Evolutionary conservation across 1,140 invertebrate species (phyloP).

Genomic region (Heliothis virescens): DNA sequence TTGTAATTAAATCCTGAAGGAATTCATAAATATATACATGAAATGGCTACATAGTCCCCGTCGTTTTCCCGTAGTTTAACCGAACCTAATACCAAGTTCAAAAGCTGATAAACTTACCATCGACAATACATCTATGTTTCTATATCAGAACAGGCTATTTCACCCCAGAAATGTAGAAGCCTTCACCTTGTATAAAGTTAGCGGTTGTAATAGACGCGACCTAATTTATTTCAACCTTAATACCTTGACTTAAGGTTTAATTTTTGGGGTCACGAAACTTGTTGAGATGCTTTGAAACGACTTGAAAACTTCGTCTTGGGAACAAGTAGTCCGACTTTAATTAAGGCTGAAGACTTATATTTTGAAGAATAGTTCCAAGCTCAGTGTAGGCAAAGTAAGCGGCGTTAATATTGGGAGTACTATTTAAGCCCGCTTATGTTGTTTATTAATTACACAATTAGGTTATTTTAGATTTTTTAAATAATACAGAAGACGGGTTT

Average conservation of each 20-base stretch:
- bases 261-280: slow-evolving; percentile 23
- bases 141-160: too few relatives aligned
- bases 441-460: not conserved
- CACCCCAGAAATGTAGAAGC: too few relatives aligned
- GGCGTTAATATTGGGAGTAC: not conserved
- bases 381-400: not conserved
- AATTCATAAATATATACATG: too few relatives aligned
- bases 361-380: not conserved
- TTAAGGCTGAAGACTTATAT: not conserved
- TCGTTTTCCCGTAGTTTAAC: too few relatives aligned
- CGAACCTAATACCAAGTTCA: too few relatives aligned
- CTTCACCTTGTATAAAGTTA: too few relatives aligned
- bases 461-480: not conserved
- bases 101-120: too few relatives aligned
- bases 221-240: slow-evolving; percentile 14
- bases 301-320: slow-evolving; percentile 11
- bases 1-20: too few relatives aligned
- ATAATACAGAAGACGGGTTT: too few relatives aligned
- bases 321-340: slow-evolving; percentile 21
- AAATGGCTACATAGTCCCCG: too few relatives aligned
- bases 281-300: slow-evolving; percentile 8
- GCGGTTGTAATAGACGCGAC: not conserved
- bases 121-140: too few relatives aligned
- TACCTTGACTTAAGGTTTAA: slow-evolving; percentile 3
- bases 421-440: too few relatives aligned